These are phyloP conservation scores for Brachystomella parvula DNA, from an alignment of 1,140 invertebrate species.

Conservation along the genomic window DNA sequence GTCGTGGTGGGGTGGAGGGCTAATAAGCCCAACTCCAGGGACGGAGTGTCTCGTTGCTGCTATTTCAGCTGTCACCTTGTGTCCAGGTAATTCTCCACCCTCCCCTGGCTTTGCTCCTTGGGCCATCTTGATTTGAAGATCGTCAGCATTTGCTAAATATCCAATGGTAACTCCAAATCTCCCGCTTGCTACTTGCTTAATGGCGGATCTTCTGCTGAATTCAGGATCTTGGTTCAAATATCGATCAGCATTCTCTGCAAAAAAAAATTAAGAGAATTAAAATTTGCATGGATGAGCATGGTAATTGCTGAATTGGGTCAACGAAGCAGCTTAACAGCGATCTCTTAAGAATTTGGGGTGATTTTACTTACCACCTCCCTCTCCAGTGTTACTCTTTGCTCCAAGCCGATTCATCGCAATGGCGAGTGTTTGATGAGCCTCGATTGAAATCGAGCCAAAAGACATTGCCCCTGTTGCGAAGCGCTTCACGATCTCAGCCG, in stretches of 20 bases:
- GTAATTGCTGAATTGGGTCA: no score
- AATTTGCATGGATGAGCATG: no score
- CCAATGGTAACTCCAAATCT: constrained; percentile 96
- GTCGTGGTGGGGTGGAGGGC: constrained; percentile 97
- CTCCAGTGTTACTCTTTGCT: constrained; percentile 94
- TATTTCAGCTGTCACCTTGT: constrained; percentile 81
- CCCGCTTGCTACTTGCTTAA: constrained; percentile 92
- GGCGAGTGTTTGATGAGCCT: constrained; percentile 89
- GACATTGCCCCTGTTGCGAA: constrained; percentile 67
- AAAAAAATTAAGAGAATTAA: constrained; percentile 18
- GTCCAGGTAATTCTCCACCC: constrained; percentile 76
- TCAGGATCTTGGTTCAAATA: constrained; percentile 71
- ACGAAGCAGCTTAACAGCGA: no score
- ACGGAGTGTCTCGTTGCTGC: constrained; percentile 91
- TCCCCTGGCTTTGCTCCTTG: constrained; percentile 80
- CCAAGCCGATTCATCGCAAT: constrained; percentile 95
- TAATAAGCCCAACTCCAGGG: constrained; percentile 94
- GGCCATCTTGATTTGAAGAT: constrained; percentile 98
- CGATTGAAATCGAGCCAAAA: constrained; percentile 85
- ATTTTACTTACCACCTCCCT: constrained; percentile 61
- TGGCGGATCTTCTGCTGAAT: constrained; percentile 67
- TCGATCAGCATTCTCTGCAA: constrained; percentile 77
- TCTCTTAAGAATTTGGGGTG: no score
- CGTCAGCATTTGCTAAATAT: constrained; percentile 92
- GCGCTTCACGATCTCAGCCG: constrained; percentile 85